Conservation (phyloP, 2,113 vertebrate species). For the Uropsilus gracilis region DNA sequence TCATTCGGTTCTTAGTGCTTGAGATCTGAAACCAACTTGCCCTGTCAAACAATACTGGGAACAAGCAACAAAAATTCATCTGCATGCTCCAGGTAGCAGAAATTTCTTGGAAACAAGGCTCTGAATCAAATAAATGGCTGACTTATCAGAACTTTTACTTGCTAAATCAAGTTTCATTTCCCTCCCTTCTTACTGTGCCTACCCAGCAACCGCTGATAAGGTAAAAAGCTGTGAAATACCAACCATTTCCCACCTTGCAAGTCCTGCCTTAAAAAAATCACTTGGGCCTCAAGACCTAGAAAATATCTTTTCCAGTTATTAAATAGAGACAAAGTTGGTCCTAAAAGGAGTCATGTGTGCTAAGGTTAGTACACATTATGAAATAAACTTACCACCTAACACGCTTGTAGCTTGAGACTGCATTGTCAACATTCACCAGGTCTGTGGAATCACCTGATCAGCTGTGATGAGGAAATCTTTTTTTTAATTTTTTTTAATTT, state of each 20-base stretch:
- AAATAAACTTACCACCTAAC: background rate
- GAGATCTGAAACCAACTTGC: background rate
- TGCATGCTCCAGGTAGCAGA: background rate
- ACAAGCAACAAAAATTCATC: background rate
- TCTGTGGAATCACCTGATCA: background rate
- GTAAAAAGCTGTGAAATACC: background rate
- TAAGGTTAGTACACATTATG: background rate
- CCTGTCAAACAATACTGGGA: background rate
- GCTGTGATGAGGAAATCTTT: background rate
- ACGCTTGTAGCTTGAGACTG: background rate
- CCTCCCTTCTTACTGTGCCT: background rate
- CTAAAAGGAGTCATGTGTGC: background rate
- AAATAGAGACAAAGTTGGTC: background rate
- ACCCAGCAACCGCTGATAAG: background rate
- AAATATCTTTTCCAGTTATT: background rate
- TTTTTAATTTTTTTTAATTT: too few species aligned
- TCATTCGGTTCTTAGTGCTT: background rate
- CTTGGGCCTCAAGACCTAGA: accelerated
- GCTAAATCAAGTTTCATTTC: background rate
- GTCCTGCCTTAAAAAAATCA: background rate
- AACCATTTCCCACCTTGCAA: background rate
- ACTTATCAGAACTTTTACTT: background rate
- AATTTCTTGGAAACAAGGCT: background rate
- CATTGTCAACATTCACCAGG: background rate
- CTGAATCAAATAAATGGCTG: background rate